These are phyloP conservation scores for Butorides virescens DNA, from an alignment of 2,113 vertebrate genomes.

Conservation along the genomic window DNA sequence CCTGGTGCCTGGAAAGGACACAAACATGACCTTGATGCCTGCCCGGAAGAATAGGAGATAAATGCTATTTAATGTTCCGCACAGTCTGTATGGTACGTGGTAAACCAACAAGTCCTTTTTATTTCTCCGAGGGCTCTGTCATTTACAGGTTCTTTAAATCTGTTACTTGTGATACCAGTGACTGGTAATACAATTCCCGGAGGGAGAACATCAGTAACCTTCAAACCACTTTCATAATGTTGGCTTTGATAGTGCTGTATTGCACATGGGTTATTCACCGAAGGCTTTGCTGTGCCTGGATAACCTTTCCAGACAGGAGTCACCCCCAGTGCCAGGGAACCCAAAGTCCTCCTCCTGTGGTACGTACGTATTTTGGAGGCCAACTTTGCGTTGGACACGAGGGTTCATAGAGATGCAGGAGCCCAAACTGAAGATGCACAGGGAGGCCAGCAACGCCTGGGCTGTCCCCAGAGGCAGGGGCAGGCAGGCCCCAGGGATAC, in stretches of 20 bases:
- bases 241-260: conserved; percentile 52
- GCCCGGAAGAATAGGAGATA: background rate
- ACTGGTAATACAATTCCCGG: conserved; percentile 57
- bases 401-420: background rate
- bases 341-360: background rate
- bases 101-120: background rate
- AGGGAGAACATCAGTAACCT: conserved; percentile 51
- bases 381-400: background rate
- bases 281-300: background rate
- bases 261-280: conserved; percentile 5
- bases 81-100: background rate
- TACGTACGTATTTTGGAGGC: background rate
- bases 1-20: background rate
- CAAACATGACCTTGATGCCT: background rate
- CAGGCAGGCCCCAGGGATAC: background rate
- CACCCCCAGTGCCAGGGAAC: background rate
- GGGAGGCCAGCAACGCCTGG: rapidly evolving
- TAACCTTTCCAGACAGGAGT: conserved; percentile 15
- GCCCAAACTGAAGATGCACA: background rate
- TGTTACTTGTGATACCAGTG: conserved; percentile 67
- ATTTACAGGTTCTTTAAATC: conserved; percentile 65
- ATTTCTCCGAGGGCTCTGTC: conserved; percentile 32
- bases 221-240: conserved; percentile 58
- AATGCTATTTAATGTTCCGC: background rate
- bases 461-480: background rate